Evolutionary conservation across 2,888 invertebrate genomes (phyloP).

Genomic region (Nemapogon koenigi): DNA sequence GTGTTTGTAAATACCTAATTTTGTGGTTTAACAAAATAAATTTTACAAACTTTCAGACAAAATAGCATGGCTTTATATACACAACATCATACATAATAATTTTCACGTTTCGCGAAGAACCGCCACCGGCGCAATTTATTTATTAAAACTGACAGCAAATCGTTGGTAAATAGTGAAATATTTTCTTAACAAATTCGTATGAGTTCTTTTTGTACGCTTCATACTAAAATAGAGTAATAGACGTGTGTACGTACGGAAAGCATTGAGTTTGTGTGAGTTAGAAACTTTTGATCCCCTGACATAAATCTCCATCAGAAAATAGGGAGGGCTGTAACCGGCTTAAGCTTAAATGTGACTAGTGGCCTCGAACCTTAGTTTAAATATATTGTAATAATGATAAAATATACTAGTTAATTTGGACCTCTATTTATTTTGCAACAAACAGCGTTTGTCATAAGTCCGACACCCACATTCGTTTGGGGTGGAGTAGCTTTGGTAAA

Average conservation of each 20-base stretch:
- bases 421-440: conserved; percentile 48
- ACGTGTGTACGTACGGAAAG: conserved; percentile 5
- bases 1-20: too few relatives aligned
- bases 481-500: conserved; percentile 34
- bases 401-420: conserved; percentile 54
- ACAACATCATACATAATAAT: too few relatives aligned
- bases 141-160: conserved; percentile 39
- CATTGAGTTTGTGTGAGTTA: conserved; percentile 31
- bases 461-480: conserved; percentile 26
- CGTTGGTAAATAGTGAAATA: conserved; percentile 34
- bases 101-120: too few relatives aligned
- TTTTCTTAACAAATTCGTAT: conserved; percentile 32
- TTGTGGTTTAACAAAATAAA: too few relatives aligned
- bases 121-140: too few relatives aligned
- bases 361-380: conserved; percentile 54
- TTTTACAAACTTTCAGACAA: too few relatives aligned
- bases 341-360: conserved; percentile 63
- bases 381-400: conserved; percentile 63
- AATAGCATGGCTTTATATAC: too few relatives aligned
- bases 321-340: conserved; percentile 63
- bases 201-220: too few relatives aligned
- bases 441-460: conserved; percentile 44
- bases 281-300: conserved; percentile 63
- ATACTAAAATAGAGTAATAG: too few relatives aligned
- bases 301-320: conserved; percentile 66